Evolutionary conservation across 2,113 vertebrate species (phyloP).

Genomic region (Antechinus flavipes): DNA sequence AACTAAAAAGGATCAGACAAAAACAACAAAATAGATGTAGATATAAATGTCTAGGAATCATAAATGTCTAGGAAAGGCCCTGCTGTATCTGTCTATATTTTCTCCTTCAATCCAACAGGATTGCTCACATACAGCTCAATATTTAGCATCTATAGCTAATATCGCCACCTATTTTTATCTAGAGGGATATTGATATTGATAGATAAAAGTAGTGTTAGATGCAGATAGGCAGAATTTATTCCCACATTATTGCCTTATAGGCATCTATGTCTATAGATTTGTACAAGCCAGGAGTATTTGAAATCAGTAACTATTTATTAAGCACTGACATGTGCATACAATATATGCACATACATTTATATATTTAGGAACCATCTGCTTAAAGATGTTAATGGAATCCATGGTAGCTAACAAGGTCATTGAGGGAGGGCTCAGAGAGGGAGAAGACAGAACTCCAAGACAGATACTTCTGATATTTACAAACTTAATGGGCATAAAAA

Average conservation of each 20-base stretch:
- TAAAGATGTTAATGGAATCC: background rate
- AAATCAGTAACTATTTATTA: background rate
- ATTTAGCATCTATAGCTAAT: background rate
- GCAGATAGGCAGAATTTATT: background rate
- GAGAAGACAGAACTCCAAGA: background rate
- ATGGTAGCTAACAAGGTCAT: background rate
- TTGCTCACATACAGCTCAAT: background rate
- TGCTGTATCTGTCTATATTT: background rate
- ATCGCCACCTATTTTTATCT: background rate
- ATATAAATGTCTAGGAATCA: background rate
- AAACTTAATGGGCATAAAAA: background rate
- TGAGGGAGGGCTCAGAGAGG: background rate
- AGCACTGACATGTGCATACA: background rate
- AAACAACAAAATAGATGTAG: background rate
- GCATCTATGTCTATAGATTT: background rate
- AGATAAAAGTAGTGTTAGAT: background rate
- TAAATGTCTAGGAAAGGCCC: background rate
- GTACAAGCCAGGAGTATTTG: background rate
- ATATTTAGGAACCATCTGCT: background rate
- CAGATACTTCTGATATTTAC: background rate
- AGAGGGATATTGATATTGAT: background rate
- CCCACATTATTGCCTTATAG: background rate
- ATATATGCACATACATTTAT: background rate
- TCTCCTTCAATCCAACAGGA: background rate
- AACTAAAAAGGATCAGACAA: background rate